A percentile compares a stretch with the other conserved stretches of the same genome.
phyloP scores from a whole-genome alignment of 2,113 vertebrate species.

The Saccopteryx leptura region DNA sequence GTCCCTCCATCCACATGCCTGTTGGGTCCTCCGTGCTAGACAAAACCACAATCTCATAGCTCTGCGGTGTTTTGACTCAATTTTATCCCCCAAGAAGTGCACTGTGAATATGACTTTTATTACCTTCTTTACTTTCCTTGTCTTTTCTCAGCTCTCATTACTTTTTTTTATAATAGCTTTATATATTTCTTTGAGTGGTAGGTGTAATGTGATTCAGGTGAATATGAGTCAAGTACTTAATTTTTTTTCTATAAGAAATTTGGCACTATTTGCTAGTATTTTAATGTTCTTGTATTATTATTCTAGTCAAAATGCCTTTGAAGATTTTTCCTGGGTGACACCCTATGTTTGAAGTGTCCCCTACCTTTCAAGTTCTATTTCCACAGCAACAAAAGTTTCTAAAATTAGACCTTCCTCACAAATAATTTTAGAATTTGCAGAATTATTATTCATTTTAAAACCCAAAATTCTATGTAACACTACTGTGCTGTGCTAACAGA shows the following conservation, averaged over 20 bases:
- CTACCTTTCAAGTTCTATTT: background rate
- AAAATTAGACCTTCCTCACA: background rate
- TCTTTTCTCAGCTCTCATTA: background rate
- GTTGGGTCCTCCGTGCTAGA: background rate
- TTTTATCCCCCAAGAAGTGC: background rate
- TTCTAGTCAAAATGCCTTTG: background rate
- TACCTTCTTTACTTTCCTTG: background rate
- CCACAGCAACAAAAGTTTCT: background rate
- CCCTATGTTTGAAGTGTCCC: background rate
- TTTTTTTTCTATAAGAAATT: background rate
- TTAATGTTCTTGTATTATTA: background rate
- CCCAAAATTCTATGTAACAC: background rate
- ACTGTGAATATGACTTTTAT: background rate
- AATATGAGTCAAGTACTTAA: background rate
- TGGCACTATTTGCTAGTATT: background rate
- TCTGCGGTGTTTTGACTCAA: background rate
- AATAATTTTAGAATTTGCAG: background rate
- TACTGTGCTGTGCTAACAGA: background rate
- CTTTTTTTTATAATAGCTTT: background rate
- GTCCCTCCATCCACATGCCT: background rate
- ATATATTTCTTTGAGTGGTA: constrained; percentile 38
- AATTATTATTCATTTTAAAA: constrained; percentile 2
- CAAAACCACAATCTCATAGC: background rate
- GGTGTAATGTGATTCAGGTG: background rate
- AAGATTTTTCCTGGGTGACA: background rate